Conservation (phyloP, 2,797 vertebrate species). For the Schizopygopsis malacanthus region DNA sequence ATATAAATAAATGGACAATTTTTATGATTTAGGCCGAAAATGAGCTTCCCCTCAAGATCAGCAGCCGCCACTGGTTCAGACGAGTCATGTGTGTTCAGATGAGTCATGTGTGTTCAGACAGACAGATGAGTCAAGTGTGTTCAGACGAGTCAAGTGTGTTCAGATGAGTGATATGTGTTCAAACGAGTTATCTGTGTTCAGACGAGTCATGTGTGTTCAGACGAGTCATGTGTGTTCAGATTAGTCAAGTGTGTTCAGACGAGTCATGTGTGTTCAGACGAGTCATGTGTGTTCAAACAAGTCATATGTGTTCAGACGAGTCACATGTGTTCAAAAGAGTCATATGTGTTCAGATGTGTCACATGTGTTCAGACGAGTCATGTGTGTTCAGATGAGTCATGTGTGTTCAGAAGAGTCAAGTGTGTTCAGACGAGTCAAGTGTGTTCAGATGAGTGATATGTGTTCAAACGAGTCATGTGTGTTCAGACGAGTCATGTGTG, state of each 20-base stretch:
- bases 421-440: not conserved
- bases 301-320: not conserved
- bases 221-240: not conserved
- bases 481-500: too few species aligned
- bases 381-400: not conserved
- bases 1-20: too few species aligned
- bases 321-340: not conserved
- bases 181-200: not conserved
- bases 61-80: too few species aligned
- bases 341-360: not conserved
- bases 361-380: too few species aligned
- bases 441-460: not conserved
- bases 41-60: too few species aligned
- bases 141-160: not conserved
- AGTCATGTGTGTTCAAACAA: not conserved
- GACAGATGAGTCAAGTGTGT: rapidly evolving
- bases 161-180: too few species aligned
- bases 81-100: not conserved
- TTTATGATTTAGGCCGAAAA: too few species aligned
- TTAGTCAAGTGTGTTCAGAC: not conserved
- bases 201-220: rapidly evolving
- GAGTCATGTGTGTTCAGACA: not conserved
- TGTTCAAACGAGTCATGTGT: not conserved
- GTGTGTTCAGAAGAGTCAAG: not conserved
- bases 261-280: too few species aligned